Conservation (phyloP, 2,113 vertebrate species). For the Eulacestoma nigropectus region DNA sequence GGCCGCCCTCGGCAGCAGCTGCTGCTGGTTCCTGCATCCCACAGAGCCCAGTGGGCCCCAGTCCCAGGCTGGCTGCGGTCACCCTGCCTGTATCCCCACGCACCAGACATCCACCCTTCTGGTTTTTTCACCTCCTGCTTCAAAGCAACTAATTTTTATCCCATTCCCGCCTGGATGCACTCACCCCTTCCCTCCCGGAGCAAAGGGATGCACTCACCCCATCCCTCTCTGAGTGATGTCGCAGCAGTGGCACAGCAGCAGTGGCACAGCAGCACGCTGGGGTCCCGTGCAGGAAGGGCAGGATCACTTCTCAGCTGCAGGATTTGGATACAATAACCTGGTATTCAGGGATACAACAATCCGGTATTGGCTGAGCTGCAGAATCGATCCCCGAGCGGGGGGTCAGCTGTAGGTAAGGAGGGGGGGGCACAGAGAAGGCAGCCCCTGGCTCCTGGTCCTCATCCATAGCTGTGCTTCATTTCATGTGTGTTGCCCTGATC, state of each 20-base stretch:
- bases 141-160: fast-evolving
- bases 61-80: neutral
- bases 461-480: fast-evolving
- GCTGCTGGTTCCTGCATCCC: neutral
- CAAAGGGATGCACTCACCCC: neutral
- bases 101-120: neutral
- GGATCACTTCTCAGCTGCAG: neutral
- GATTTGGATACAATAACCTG: fast-evolving
- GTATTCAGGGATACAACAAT: fast-evolving
- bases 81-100: neutral
- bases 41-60: neutral
- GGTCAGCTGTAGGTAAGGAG: neutral
- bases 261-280: fast-evolving
- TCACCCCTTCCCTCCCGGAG: too few species aligned
- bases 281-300: fast-evolving
- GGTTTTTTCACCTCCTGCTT: neutral
- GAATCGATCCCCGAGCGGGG: fast-evolving
- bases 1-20: neutral
- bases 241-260: fast-evolving
- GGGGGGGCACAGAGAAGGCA: fast-evolving
- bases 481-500: fast-evolving
- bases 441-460: neutral
- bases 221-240: fast-evolving
- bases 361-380: neutral
- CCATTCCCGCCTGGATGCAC: fast-evolving